A percentile compares a stretch with the other conserved stretches of the same genome.
Evolutionary conservation across 2,888 invertebrate species (phyloP).

Genomic region (Prostheceraeus crozeri): DNA sequence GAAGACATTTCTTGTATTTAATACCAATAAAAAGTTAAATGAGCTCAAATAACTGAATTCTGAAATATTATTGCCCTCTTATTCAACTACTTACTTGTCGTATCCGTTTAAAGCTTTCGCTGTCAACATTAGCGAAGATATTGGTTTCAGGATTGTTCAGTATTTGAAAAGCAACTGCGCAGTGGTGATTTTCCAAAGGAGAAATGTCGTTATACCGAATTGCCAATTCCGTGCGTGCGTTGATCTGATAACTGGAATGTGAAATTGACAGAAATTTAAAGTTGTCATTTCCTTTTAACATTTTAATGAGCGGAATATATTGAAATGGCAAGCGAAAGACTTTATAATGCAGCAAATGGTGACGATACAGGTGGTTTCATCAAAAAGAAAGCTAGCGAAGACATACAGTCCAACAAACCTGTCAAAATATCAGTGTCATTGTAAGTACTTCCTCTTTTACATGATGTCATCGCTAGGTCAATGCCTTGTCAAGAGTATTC

Average conservation of each 20-base stretch:
- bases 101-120: conserved; percentile 55
- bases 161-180: conserved; percentile 73
- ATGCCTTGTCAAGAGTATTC: no score
- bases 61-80: neutral
- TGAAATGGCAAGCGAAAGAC: neutral
- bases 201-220: conserved; percentile 77
- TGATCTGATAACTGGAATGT: conserved; percentile 61
- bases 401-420: no score
- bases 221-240: conserved; percentile 73
- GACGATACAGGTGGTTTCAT: no score
- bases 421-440: no score
- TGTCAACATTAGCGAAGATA: conserved; percentile 65
- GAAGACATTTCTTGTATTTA: no score
- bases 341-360: neutral
- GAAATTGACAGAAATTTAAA: no score
- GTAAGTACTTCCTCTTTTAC: no score
- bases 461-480: no score
- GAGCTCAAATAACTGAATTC: no score
- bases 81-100: conserved; percentile 46
- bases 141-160: conserved; percentile 72
- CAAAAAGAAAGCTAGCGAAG: no score
- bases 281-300: neutral
- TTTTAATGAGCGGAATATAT: neutral
- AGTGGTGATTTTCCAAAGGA: conserved; percentile 76
- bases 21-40: no score